Evolutionary conservation across 2,888 invertebrate species (phyloP).

Genomic region (Lepidocyrtoides sp.): DNA sequence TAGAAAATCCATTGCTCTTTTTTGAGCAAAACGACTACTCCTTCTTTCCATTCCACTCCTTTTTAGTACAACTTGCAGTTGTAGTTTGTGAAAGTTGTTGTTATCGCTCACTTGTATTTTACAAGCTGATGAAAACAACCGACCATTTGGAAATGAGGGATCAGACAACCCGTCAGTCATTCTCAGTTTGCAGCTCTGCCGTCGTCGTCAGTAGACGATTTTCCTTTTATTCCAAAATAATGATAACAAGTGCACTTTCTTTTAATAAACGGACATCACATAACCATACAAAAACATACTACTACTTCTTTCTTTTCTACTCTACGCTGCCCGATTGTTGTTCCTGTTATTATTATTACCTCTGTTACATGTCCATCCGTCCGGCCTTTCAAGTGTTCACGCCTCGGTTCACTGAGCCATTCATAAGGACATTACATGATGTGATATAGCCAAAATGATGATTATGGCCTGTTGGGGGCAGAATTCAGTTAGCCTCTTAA

Average conservation of each 20-base stretch:
- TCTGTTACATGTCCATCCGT: conserved; percentile 38
- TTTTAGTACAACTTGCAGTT: background rate
- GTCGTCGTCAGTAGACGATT: background rate
- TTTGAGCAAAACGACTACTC: background rate
- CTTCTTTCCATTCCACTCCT: background rate
- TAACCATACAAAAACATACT: background rate
- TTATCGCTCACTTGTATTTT: conserved; percentile 6
- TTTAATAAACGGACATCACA: background rate
- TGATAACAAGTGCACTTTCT: background rate
- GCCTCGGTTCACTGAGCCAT: conserved; percentile 58
- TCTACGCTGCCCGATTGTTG: background rate
- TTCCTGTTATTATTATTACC: conserved; percentile 62
- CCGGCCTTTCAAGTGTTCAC: conserved; percentile 67
- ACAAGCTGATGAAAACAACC: conserved; percentile 49
- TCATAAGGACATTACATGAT: conserved; percentile 53
- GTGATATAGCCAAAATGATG: background rate
- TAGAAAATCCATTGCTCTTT: conserved; percentile 60
- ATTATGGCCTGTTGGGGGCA: conserved; percentile 9
- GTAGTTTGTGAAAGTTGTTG: conserved; percentile 25
- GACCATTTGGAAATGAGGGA: conserved; percentile 71
- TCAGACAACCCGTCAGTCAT: conserved; percentile 64
- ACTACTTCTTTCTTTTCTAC: background rate
- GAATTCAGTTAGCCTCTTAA: too few species aligned
- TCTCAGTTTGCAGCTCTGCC: background rate
- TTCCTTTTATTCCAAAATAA: conserved; percentile 2